These are phyloP conservation scores for Dicaeum eximium DNA, from an alignment of 2,113 vertebrate genomes.

Conservation along the genomic window DNA sequence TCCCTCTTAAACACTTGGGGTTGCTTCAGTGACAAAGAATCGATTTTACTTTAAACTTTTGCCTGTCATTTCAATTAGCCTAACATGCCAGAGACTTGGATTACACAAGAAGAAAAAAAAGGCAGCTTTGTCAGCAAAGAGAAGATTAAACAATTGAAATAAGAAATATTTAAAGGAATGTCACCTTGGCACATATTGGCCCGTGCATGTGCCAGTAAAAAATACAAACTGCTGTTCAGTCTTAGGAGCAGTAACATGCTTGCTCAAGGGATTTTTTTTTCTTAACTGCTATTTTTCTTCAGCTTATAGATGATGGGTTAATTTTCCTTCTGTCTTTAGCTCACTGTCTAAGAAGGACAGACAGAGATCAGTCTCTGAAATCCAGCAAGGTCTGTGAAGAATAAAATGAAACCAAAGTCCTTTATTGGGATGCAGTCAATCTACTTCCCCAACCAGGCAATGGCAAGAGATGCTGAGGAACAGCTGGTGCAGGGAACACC, in stretches of 20 bases:
- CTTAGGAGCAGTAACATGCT: not conserved
- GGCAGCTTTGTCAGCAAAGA: slow-evolving; percentile 33
- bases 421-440: not conserved
- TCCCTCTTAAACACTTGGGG: not conserved
- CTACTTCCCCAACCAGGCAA: not conserved
- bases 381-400: not conserved
- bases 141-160: slow-evolving; percentile 28
- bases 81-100: slow-evolving; percentile 34
- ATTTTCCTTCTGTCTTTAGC: not conserved
- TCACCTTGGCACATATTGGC: not conserved
- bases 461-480: not conserved
- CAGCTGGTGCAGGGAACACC: not conserved
- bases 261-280: not conserved
- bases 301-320: not conserved
- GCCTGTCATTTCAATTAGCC: slow-evolving; percentile 39
- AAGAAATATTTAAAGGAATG: slow-evolving; percentile 15
- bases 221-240: not conserved
- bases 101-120: not conserved
- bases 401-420: not conserved
- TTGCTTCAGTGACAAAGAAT: slow-evolving; percentile 34
- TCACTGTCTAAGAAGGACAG: not conserved
- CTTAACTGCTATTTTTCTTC: not conserved
- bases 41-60: slow-evolving; percentile 43
- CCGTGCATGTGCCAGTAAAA: not conserved
- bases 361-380: not conserved